Conservation (phyloP, 2,797 vertebrate genomes). For the Chanos chanos region DNA sequence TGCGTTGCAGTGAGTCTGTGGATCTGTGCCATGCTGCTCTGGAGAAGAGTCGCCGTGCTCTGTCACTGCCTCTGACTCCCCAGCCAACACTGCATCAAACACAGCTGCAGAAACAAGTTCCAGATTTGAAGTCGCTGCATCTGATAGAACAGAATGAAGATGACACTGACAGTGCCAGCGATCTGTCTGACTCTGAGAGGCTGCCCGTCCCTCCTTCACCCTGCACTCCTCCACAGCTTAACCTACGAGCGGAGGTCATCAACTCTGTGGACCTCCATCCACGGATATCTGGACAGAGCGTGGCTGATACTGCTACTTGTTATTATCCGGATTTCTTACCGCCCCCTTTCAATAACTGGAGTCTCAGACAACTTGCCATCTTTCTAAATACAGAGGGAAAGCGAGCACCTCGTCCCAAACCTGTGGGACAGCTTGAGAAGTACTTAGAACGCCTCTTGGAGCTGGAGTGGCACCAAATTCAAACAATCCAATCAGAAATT, state of each 20-base stretch:
- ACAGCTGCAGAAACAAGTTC: slow-evolving; percentile 43
- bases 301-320: slow-evolving; percentile 59
- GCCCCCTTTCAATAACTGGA: slow-evolving; percentile 89
- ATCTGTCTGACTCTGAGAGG: slow-evolving; percentile 93
- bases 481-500: slow-evolving; percentile 82
- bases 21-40: slow-evolving; percentile 51
- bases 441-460: slow-evolving; percentile 85
- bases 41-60: slow-evolving; percentile 65
- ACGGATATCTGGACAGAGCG: slow-evolving; percentile 59
- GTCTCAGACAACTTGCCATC: slow-evolving; percentile 81
- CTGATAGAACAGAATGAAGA: slow-evolving; percentile 74
- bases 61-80: slow-evolving; percentile 72
- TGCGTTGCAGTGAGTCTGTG: slow-evolving; percentile 48
- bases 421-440: slow-evolving; percentile 77
- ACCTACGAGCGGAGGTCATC: slow-evolving; percentile 89
- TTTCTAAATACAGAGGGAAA: slow-evolving; percentile 80
- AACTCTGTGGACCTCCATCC: slow-evolving; percentile 74
- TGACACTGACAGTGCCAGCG: slow-evolving; percentile 90
- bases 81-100: slow-evolving; percentile 65
- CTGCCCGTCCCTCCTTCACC: slow-evolving; percentile 84
- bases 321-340: slow-evolving; percentile 89
- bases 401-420: slow-evolving; percentile 67
- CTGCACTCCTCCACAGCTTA: slow-evolving; percentile 87
- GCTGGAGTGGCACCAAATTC: slow-evolving; percentile 91
- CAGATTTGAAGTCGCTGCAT: slow-evolving; percentile 63